These are phyloP conservation scores for Promerops cafer DNA, from an alignment of 2,113 vertebrate species.

Conservation along the genomic window DNA sequence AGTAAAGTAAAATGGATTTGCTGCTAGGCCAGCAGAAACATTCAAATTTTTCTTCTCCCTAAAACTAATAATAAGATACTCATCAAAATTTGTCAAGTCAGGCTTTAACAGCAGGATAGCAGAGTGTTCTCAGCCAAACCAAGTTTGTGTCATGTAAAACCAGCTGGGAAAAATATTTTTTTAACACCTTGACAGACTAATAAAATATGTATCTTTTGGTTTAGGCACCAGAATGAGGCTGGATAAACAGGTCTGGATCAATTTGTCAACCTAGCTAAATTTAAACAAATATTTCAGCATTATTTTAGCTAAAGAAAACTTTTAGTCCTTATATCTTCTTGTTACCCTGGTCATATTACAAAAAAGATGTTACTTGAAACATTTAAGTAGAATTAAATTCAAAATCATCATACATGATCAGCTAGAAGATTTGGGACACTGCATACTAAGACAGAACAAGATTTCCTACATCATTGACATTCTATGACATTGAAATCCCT, in stretches of 20 bases:
- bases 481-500: not conserved
- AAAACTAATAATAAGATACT: not conserved
- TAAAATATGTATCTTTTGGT: not conserved
- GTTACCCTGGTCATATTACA: not conserved
- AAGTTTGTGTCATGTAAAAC: not conserved
- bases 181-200: not conserved
- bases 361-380: not conserved
- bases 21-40: not conserved
- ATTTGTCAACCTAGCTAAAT: not conserved
- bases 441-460: not conserved
- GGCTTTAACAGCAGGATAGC: not conserved
- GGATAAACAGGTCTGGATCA: not conserved
- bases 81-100: not conserved
- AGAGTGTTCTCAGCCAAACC: not conserved
- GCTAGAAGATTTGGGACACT: not conserved
- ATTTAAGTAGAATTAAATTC: not conserved
- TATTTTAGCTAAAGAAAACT: not conserved
- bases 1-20: not conserved
- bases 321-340: not conserved
- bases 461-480: rapidly evolving
- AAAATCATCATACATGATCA: not conserved
- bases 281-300: not conserved
- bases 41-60: not conserved
- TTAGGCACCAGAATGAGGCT: not conserved
- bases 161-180: not conserved